These are phyloP conservation scores for Lineus longissimus DNA, from an alignment of 1,140 invertebrate species.

Conservation along the genomic window DNA sequence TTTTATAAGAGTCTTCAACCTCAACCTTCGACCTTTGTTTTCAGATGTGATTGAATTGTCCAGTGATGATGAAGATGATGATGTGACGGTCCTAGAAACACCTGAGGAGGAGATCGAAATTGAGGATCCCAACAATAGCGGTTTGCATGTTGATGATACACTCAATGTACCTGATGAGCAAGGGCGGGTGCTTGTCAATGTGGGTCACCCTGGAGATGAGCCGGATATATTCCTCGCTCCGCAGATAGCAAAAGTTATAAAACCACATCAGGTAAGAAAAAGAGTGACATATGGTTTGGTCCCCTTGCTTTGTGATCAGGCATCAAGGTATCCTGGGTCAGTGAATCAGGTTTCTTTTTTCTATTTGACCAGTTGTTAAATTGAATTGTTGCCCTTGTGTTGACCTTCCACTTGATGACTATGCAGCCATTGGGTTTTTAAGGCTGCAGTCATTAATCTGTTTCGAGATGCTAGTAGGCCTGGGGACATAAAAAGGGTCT, in stretches of 20 bases:
- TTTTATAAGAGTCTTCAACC: too few relatives aligned
- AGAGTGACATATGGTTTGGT: too few relatives aligned
- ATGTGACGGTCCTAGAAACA: constrained; percentile 37
- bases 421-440: too few relatives aligned
- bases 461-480: too few relatives aligned
- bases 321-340: not conserved
- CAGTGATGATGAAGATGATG: constrained; percentile 61
- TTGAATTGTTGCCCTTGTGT: not conserved
- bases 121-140: constrained; percentile 66
- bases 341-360: too few relatives aligned
- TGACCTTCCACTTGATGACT: not conserved
- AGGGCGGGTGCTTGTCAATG: constrained; percentile 89
- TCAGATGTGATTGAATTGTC: constrained; percentile 43
- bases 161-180: constrained; percentile 88
- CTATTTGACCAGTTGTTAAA: too few relatives aligned
- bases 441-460: too few relatives aligned
- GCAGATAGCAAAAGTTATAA: constrained; percentile 87
- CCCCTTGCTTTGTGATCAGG: not conserved
- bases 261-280: constrained; percentile 78
- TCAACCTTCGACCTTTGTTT: too few relatives aligned
- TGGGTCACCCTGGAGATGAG: constrained; percentile 90
- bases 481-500: too few relatives aligned
- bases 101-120: constrained; percentile 33
- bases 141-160: constrained; percentile 58
- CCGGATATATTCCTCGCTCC: constrained; percentile 89